These are phyloP conservation scores for Acanthosoma haemorrhoidale DNA, from an alignment of 2,888 invertebrate genomes.

Conservation along the genomic window DNA sequence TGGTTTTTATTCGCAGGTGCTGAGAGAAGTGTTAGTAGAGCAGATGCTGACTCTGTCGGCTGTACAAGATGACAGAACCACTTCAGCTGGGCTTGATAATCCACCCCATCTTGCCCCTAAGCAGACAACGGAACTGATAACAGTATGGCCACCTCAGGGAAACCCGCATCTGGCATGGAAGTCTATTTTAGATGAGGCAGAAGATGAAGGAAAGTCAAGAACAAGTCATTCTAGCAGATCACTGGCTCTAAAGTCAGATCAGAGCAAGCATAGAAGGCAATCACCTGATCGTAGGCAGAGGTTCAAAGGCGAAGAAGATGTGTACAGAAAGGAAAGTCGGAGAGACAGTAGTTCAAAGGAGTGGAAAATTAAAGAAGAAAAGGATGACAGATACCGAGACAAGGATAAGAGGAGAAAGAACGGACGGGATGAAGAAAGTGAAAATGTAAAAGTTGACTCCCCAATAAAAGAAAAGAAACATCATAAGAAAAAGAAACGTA, in stretches of 20 bases:
- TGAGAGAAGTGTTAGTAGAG: conserved; percentile 32
- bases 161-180: conserved; percentile 20
- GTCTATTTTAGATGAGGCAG: neutral
- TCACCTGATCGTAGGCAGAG: neutral
- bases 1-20: conserved; percentile 9
- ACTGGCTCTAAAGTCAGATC: neutral
- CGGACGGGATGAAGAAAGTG: neutral
- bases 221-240: neutral
- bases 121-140: neutral
- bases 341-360: neutral
- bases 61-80: neutral
- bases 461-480: neutral
- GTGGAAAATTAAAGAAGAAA: neutral
- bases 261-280: neutral
- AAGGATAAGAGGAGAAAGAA: neutral
- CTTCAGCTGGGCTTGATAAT: neutral
- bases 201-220: neutral
- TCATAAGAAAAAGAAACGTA: neutral
- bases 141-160: neutral
- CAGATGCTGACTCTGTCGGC: conserved; percentile 32
- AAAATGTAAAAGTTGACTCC: too few species aligned
- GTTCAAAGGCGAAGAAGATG: neutral
- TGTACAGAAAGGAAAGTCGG: neutral
- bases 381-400: neutral
- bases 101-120: neutral